Conservation (phyloP, 2,888 invertebrate genomes). For the Sesamia inferens region DNA sequence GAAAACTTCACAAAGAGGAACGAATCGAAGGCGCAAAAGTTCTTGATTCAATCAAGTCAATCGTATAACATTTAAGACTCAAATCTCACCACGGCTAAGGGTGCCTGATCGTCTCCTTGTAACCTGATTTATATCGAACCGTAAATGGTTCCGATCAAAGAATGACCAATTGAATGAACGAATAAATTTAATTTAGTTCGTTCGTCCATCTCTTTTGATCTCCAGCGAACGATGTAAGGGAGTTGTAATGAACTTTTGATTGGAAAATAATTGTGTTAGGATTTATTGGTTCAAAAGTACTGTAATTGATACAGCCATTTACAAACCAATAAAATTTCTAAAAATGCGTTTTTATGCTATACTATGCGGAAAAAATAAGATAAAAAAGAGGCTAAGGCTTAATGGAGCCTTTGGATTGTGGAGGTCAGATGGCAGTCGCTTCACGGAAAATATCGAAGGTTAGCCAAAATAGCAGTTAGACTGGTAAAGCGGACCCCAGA, state of each 20-base stretch:
- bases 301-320: neutral
- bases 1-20: constrained; percentile 36
- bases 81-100: constrained; percentile 23
- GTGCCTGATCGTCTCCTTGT: constrained; percentile 45
- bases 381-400: neutral
- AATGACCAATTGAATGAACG: constrained; percentile 17
- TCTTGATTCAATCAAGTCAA: constrained; percentile 55
- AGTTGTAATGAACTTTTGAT: constrained; percentile 51
- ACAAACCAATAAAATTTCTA: neutral
- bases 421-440: too few species aligned
- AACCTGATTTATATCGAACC: constrained; percentile 51
- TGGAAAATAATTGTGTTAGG: constrained; percentile 38
- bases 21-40: constrained; percentile 48
- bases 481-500: too few species aligned
- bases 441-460: too few species aligned
- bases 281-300: constrained; percentile 16
- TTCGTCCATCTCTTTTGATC: constrained; percentile 46
- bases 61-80: constrained; percentile 36
- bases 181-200: constrained; percentile 53
- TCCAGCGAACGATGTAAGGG: constrained; percentile 26
- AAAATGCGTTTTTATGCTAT: neutral
- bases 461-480: too few species aligned
- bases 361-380: neutral
- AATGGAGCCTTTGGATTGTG: too few species aligned
- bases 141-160: constrained; percentile 55